phyloP scores from a whole-genome alignment of 2,113 vertebrate species.

The Dasypus novemcinctus region DNA sequence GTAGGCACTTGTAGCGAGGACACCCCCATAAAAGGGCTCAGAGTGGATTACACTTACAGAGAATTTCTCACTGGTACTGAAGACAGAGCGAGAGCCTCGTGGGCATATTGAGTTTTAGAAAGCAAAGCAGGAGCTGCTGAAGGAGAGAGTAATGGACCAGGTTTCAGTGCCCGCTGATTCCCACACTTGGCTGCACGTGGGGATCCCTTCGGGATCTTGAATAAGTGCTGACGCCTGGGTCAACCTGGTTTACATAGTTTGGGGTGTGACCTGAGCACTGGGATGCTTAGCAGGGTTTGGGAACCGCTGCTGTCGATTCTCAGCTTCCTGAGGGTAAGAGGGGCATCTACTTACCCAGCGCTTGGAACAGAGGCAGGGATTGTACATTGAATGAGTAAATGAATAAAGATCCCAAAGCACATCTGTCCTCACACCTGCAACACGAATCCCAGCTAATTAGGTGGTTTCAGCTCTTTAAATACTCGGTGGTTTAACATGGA shows the following conservation, averaged over 20 bases:
- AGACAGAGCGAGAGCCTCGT: background rate
- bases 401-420: background rate
- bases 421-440: constrained; percentile 38
- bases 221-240: background rate
- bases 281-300: background rate
- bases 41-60: background rate
- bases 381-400: background rate
- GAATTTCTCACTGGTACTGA: background rate
- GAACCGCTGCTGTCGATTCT: background rate
- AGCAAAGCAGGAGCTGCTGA: background rate
- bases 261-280: background rate
- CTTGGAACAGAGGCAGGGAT: background rate
- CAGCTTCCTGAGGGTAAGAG: background rate
- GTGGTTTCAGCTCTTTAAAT: constrained; percentile 36
- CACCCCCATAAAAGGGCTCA: background rate
- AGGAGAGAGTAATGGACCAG: background rate
- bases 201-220: background rate
- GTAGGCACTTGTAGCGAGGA: background rate
- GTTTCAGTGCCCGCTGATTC: background rate
- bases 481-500: background rate
- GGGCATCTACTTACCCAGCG: background rate
- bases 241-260: background rate
- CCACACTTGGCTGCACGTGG: background rate
- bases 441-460: constrained; percentile 23
- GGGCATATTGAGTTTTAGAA: background rate